These are phyloP conservation scores for Amorpha juglandis DNA, from an alignment of 2,888 invertebrate genomes.

Conservation along the genomic window DNA sequence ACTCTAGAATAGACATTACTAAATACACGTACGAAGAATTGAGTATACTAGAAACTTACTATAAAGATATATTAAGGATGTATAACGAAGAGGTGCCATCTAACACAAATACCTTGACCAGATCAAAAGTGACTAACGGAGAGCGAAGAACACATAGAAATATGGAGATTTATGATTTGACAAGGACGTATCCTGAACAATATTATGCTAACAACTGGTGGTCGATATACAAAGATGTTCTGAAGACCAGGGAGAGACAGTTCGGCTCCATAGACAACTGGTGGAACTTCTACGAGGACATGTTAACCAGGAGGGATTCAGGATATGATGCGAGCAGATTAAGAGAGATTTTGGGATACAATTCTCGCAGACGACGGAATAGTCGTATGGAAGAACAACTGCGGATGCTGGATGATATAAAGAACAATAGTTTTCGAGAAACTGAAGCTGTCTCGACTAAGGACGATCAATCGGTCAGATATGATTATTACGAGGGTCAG, in stretches of 20 bases:
- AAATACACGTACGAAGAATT: slow-evolving; percentile 77
- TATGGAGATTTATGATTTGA: slow-evolving; percentile 72
- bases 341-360: slow-evolving; percentile 55
- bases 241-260: slow-evolving; percentile 73
- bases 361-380: slow-evolving; percentile 57
- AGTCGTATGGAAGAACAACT: slow-evolving; percentile 74
- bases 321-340: slow-evolving; percentile 62
- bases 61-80: slow-evolving; percentile 74
- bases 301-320: slow-evolving; percentile 61
- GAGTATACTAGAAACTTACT: slow-evolving; percentile 74
- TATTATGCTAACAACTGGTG: slow-evolving; percentile 83
- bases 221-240: slow-evolving; percentile 75
- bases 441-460: slow-evolving; percentile 61
- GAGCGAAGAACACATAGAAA: slow-evolving; percentile 53
- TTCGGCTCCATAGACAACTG: slow-evolving; percentile 79
- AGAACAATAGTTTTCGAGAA: slow-evolving; percentile 66
- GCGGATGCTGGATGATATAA: slow-evolving; percentile 69
- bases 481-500: slow-evolving; percentile 36
- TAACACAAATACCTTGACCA: slow-evolving; percentile 44
- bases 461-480: slow-evolving; percentile 76
- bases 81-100: slow-evolving; percentile 49
- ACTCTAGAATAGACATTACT: slow-evolving; percentile 71
- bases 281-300: slow-evolving; percentile 78
- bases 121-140: slow-evolving; percentile 47
- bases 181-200: slow-evolving; percentile 70